Evolutionary conservation across 2,113 vertebrate genomes (phyloP).

Genomic region (Oncorhynchus kisutch): DNA sequence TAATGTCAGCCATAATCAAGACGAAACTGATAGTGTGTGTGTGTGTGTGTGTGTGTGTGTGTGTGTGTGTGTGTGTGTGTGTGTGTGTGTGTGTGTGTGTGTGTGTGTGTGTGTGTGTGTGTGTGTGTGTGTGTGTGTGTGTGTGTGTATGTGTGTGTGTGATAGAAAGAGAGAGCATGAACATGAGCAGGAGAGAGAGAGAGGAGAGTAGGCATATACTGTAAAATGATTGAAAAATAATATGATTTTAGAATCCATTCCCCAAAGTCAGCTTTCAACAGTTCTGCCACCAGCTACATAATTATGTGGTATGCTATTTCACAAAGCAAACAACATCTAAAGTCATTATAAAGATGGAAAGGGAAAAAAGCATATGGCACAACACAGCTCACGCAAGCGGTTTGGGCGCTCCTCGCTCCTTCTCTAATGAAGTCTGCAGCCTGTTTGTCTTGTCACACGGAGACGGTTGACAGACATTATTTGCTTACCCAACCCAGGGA

Average conservation of each 20-base stretch:
- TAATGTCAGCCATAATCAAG: no score
- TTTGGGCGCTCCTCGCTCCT: constrained; percentile 13
- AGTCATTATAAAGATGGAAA: neutral
- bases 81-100: no score
- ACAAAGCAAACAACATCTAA: neutral
- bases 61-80: no score
- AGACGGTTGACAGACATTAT: constrained; percentile 9
- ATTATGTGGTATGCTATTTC: neutral
- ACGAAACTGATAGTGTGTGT: no score
- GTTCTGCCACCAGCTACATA: neutral
- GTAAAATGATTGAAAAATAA: neutral
- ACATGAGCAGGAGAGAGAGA: neutral
- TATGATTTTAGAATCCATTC: neutral
- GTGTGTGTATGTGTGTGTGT: neutral
- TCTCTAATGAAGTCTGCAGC: constrained; percentile 28
- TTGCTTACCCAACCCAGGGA: constrained; percentile 7
- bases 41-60: no score
- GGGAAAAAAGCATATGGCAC: neutral
- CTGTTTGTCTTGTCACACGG: constrained; percentile 19
- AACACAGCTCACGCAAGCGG: constrained; percentile 3
- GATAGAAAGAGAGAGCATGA: neutral
- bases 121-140: no score
- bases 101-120: no score
- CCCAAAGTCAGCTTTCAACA: no score
- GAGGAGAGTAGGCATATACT: no score